Base-by-base conservation (phyloP, 2,113 vertebrate genomes). In the Nycticebus coucang region DNA sequence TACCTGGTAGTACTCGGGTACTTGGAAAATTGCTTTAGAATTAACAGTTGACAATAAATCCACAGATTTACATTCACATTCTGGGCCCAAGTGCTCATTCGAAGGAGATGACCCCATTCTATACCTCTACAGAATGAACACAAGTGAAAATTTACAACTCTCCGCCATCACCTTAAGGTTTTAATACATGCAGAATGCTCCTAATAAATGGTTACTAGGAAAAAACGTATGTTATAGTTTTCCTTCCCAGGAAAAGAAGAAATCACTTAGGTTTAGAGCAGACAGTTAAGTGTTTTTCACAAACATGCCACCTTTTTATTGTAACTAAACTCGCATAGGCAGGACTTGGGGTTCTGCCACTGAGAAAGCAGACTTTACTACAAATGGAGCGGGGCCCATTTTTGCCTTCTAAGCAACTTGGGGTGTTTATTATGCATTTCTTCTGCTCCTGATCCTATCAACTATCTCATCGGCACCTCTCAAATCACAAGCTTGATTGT, bases 331-430 rank as follows among this genome's bases (percentile, higher is more conserved):
- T 69, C 78, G 26, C 92, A 89, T 10, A 84, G 33, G 37, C 12
- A 87, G 18, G 41, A 57, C 26, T 60, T 21, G 72, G 37, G 33
- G 14, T 75, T 78, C 19, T 35, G n/a, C 28, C 71, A 68, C 33
- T 28, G 24, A 87, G 30, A 59, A 95, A 71, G 24, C 8, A 55
- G 8, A 18, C 66, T 87, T 71, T 26, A 77, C n/a, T 37, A 87
- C 30, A 62, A 91, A 88, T 4, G 57, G 53, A 37, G 35, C 41
- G 41, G n/a, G n/a, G 11, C 3, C n/a, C 53, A 66, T 22, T 86
- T 45, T 86, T 82, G 64, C 53, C 64, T 69, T 71, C 75, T 96
- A 74, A 91, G 37, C 53, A 78, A 93, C 24, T 62, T 81, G 45
- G 18, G 28, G 50, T 72, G 19, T 53, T 93, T 92, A 28, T 68